phyloP scores from a whole-genome alignment of 2,888 invertebrate genomes.

The Cheilosia grossa region DNA sequence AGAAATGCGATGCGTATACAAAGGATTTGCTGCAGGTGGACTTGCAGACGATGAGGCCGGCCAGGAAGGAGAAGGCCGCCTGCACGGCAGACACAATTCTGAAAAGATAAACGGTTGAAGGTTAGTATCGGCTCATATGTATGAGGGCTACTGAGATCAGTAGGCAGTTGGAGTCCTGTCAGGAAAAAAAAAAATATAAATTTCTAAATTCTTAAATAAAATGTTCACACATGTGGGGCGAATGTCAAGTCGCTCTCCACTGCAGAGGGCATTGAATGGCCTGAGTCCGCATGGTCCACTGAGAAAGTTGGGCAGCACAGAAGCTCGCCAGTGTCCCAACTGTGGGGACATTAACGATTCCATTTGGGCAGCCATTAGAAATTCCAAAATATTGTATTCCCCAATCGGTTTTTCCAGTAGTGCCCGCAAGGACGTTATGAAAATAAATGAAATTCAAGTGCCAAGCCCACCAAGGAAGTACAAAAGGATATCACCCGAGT shows the following conservation, averaged over 20 bases:
- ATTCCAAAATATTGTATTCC: slow-evolving; percentile 5
- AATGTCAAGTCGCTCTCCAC: not conserved
- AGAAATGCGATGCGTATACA: slow-evolving; percentile 87
- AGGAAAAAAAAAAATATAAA: not conserved
- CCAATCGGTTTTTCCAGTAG: not conserved
- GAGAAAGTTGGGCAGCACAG: not conserved
- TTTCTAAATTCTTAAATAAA: not conserved
- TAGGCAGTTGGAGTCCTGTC: not conserved
- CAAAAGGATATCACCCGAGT: slow-evolving; percentile 63
- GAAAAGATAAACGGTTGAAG: slow-evolving; percentile 67
- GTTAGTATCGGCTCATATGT: not conserved
- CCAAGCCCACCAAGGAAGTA: slow-evolving; percentile 2
- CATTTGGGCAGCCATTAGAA: slow-evolving; percentile 21
- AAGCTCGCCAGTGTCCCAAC: not conserved
- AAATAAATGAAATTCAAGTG: not conserved
- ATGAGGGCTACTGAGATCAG: not conserved
- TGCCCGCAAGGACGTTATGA: not conserved
- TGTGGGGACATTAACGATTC: slow-evolving; percentile 15
- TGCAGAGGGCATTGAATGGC: not conserved
- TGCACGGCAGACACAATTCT: slow-evolving; percentile 90
- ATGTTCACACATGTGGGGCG: not conserved
- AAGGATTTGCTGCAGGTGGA: slow-evolving; percentile 89
- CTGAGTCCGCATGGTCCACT: slow-evolving; percentile 1
- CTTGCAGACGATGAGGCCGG: slow-evolving; percentile 87
- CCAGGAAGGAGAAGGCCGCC: slow-evolving; percentile 87